Base-by-base conservation (phyloP, 2,113 vertebrate species). In the Ptychochromis oligacanthus region DNA sequence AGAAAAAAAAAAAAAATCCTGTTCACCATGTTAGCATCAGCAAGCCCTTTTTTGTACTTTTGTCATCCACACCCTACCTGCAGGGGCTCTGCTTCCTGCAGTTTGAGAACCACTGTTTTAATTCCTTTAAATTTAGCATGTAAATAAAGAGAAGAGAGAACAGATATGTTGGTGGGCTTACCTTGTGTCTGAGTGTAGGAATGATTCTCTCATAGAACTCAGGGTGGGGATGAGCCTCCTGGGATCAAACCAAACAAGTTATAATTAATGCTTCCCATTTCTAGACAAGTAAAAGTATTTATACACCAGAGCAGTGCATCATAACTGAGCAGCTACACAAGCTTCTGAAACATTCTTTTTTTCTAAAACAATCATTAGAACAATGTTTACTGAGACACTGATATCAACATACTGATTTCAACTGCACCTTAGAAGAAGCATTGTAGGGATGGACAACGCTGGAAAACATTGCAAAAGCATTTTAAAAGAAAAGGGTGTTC, bases 211-310 rank as follows among this genome's bases (percentile, higher is more conserved):
- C 94, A 84, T 97, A 96, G 78, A 96, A 95, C 70, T 96, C 93
- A 4, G 95, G 94, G 85, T 95, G 92, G 26, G 96, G 96, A 77
- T 97, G 96, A 28, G 80, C 81, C 36, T 96, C 95, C 97, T 97
- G 88, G 34, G 67, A 65, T 1, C 17, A 93, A 77, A 70, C 1
- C 65, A 52, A 49, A 79, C 6, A 5, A 18, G 1, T 59, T 54
- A 36, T 12, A 11, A 79, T 67, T 3, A 57, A 52, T 31, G 24
- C 17, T 56, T 74, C 7, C 43, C 12, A 22, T 14, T n/a, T 55
- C 54, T 54, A 54, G 8, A 54, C 10, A 46, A 7, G 14, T 2
- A 2, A 61, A 52, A 46, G 60, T 3, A 75, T 1, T 13, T 28
- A n/a, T 31, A 38, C 22, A 14, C 8, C 13, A 79, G n/a, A 24